phyloP scores from a whole-genome alignment of 2,797 vertebrate species.

The Schizopygopsis pylzovi region DNA sequence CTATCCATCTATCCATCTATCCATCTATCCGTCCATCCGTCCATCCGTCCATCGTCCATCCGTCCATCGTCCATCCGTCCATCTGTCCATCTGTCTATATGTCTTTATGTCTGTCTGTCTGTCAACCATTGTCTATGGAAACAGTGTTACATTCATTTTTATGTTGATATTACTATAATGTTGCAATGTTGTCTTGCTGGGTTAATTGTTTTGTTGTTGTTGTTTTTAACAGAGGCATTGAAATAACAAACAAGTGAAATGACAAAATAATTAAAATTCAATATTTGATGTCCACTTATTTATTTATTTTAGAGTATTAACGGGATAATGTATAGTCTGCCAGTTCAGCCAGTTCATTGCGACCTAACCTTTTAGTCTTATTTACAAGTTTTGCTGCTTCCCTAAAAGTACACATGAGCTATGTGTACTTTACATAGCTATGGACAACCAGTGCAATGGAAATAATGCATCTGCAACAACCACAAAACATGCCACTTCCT shows the following conservation, averaged over 20 bases:
- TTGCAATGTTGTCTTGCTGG: not conserved
- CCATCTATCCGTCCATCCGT: no score
- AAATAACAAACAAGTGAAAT: not conserved
- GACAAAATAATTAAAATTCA: not conserved
- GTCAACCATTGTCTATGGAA: not conserved
- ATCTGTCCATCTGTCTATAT: not conserved
- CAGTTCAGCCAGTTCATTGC: not conserved
- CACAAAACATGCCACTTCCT: constrained; percentile 23
- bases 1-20: no score
- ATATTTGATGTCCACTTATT: not conserved
- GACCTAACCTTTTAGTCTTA: not conserved
- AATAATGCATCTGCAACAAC: not conserved
- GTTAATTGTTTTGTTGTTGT: no score
- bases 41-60: no score
- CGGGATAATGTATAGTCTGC: not conserved
- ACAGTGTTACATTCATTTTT: not conserved
- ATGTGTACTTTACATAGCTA: not conserved
- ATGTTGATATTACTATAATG: not conserved
- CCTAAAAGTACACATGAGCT: not conserved
- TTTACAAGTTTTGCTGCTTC: constrained; percentile 34
- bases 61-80: no score
- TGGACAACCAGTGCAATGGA: constrained; percentile 12
- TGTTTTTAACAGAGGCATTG: not conserved
- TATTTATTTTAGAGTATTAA: not conserved
- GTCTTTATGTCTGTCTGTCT: not conserved